Conservation (phyloP, 2,888 invertebrate genomes). For the Acanthosepion esculentum region DNA sequence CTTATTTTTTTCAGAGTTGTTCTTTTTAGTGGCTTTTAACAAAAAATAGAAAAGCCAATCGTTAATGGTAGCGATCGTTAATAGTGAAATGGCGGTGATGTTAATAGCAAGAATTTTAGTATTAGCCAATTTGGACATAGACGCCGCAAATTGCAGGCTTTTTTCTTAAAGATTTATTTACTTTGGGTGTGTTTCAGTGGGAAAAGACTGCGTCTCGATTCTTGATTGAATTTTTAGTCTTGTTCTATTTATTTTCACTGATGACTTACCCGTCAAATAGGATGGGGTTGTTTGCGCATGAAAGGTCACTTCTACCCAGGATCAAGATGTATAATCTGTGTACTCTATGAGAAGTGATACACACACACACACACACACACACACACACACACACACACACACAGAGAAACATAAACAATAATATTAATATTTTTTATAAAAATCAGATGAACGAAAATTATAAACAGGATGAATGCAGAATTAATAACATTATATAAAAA, state of each 20-base stretch:
- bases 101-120: background rate
- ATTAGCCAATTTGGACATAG: background rate
- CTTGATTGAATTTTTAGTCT: background rate
- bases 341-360: too few relatives aligned
- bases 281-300: background rate
- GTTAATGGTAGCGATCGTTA: background rate
- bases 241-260: background rate
- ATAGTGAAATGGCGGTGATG: background rate
- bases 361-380: too few relatives aligned
- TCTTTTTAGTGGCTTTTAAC: background rate
- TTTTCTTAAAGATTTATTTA: background rate
- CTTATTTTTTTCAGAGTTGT: background rate
- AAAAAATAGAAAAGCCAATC: background rate
- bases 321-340: too few relatives aligned
- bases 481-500: too few relatives aligned
- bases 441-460: too few relatives aligned
- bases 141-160: background rate
- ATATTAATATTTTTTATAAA: too few relatives aligned
- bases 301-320: too few relatives aligned
- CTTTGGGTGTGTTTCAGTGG: background rate
- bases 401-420: too few relatives aligned
- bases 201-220: background rate
- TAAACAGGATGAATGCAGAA: too few relatives aligned
- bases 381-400: too few relatives aligned
- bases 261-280: background rate